Evolutionary conservation across 2,888 invertebrate genomes (phyloP).

Genomic region (Horisme vitalbata): DNA sequence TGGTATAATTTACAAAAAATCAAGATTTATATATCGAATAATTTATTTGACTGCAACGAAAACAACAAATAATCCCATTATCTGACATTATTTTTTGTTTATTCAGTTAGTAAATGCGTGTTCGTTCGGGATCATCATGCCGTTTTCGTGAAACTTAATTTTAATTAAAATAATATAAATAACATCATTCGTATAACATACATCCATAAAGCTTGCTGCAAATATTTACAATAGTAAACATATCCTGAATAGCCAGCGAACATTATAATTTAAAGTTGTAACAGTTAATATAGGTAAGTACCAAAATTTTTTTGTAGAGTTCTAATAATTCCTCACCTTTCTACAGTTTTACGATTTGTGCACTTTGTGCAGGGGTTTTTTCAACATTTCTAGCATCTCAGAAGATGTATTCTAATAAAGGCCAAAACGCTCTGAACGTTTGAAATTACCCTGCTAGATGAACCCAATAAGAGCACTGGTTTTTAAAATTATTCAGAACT

Average conservation of each 20-base stretch:
- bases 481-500: conserved; percentile 20
- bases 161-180: conserved; percentile 61
- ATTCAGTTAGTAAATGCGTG: conserved; percentile 58
- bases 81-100: conserved; percentile 35
- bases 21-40: conserved; percentile 55
- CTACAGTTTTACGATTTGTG: no score
- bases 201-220: conserved; percentile 66
- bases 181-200: conserved; percentile 61
- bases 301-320: no score
- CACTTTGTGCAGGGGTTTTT: no score
- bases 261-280: conserved; percentile 25
- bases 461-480: no score
- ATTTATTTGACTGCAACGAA: conserved; percentile 59
- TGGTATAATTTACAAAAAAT: conserved; percentile 66
- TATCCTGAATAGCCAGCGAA: conserved; percentile 50
- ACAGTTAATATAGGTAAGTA: no score
- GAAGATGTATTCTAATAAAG: no score
- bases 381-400: no score
- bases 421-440: no score
- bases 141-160: conserved; percentile 58
- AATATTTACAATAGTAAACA: conserved; percentile 48
- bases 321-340: no score
- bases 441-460: no score
- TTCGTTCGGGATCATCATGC: conserved; percentile 51
- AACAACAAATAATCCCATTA: conserved; percentile 57